Conservation (phyloP, 2,113 vertebrate genomes). For the Colistium nudipinnis region DNA sequence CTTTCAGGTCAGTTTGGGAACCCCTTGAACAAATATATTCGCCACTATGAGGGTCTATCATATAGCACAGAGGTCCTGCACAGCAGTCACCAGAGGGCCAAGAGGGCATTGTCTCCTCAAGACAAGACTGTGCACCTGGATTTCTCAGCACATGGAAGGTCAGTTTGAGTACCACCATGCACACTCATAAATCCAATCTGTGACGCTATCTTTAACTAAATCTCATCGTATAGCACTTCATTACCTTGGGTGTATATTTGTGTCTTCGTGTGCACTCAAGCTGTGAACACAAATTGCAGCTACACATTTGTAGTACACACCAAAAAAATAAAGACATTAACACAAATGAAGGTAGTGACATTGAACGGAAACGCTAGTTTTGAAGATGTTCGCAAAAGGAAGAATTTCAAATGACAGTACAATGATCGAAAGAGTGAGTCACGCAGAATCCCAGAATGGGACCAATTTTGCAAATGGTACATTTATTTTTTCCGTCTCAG, state of each 20-base stretch:
- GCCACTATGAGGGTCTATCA: slow-evolving; percentile 94
- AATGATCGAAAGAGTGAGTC: too few species aligned
- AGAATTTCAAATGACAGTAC: too few species aligned
- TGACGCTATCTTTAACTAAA: slow-evolving; percentile 5
- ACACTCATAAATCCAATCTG: neutral
- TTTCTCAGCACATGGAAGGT: slow-evolving; percentile 97
- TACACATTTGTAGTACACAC: neutral
- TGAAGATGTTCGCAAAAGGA: too few species aligned
- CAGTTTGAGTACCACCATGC: slow-evolving; percentile 63
- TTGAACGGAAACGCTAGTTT: too few species aligned
- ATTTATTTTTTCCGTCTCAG: neutral
- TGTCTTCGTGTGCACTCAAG: neutral
- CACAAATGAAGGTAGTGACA: too few species aligned
- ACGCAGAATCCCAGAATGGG: too few species aligned
- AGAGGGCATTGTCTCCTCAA: slow-evolving; percentile 89
- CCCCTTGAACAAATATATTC: slow-evolving; percentile 91
- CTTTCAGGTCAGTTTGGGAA: slow-evolving; percentile 91
- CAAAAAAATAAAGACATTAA: too few species aligned
- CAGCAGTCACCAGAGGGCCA: slow-evolving; percentile 96
- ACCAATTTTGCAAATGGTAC: neutral
- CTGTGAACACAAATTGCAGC: neutral
- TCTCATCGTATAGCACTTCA: neutral
- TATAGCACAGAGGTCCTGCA: slow-evolving; percentile 91
- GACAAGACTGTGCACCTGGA: slow-evolving; percentile 89
- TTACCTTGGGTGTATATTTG: neutral